These are phyloP conservation scores for Paedocypris micromegethes DNA, from an alignment of 2,797 vertebrate species.

Conservation along the genomic window DNA sequence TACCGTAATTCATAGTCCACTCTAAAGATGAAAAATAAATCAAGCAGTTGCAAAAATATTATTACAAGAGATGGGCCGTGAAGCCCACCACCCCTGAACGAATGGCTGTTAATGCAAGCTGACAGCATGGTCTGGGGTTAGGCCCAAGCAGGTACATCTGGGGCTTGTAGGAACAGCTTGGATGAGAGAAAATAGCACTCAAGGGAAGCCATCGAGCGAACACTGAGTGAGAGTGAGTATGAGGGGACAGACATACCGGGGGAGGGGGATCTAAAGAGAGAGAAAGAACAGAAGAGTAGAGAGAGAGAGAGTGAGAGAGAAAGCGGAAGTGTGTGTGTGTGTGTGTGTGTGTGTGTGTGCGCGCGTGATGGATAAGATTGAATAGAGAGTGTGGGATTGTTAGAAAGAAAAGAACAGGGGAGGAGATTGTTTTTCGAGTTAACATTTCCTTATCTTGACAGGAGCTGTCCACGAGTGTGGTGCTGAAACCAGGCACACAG, in stretches of 20 bases:
- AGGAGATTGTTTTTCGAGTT: conserved; percentile 42
- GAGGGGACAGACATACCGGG: background rate
- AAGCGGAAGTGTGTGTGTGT: conserved; percentile 3
- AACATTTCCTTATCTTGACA: conserved; percentile 45
- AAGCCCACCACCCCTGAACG: conserved; percentile 20
- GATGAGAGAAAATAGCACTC: conserved; percentile 42
- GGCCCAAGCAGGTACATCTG: conserved; percentile 37
- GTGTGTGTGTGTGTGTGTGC: conserved; percentile 2
- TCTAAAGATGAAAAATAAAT: conserved; percentile 10
- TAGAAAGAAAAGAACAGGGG: conserved; percentile 23
- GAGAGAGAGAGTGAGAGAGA: background rate
- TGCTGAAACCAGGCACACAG: conserved; percentile 45
- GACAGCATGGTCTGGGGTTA: conserved; percentile 36
- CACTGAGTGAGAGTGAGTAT: background rate
- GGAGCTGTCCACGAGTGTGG: conserved; percentile 44
- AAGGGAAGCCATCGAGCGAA: conserved; percentile 21
- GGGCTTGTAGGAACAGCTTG: conserved; percentile 38
- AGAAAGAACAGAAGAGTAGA: conserved; percentile 11
- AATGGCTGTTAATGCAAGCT: conserved; percentile 34
- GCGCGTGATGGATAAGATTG: background rate
- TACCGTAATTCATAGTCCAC: background rate
- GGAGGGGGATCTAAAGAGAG: background rate
- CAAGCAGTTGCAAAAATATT: conserved; percentile 13
- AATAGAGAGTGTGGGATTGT: conserved; percentile 5
- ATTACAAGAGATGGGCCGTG: conserved; percentile 2